Evolutionary conservation across 2,113 vertebrate genomes (phyloP).

Genomic region (Gallinago jamesoni): DNA sequence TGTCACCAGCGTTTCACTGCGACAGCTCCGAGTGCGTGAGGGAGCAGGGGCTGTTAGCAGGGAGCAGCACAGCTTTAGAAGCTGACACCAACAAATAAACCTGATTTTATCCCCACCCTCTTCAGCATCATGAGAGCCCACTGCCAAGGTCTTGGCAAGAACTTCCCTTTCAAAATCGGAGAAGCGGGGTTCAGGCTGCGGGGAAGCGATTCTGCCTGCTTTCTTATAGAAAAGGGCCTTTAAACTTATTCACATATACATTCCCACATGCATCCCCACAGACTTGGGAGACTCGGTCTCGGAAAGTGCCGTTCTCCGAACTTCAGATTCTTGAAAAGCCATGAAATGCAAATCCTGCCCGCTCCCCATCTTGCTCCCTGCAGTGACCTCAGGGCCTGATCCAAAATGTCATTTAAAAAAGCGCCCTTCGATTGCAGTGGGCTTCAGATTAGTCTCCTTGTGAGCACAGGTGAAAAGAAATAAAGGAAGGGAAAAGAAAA

Average conservation of each 20-base stretch:
- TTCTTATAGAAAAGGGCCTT: background rate
- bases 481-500: background rate
- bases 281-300: background rate
- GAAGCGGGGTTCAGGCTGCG: background rate
- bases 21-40: background rate
- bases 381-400: background rate
- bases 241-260: background rate
- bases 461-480: background rate
- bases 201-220: background rate
- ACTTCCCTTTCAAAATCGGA: background rate
- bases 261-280: background rate
- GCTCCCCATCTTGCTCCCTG: background rate
- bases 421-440: background rate
- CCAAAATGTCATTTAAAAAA: background rate
- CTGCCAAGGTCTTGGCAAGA: background rate
- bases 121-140: background rate
- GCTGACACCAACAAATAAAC: background rate
- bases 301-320: rapidly evolving
- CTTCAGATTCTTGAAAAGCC: background rate
- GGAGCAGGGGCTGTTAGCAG: background rate
- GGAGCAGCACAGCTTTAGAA: background rate
- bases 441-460: background rate
- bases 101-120: background rate
- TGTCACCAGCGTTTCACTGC: background rate
- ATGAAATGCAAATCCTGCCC: background rate